These are phyloP conservation scores for Agonopterix arenella DNA, from an alignment of 2,888 invertebrate species.

Conservation along the genomic window DNA sequence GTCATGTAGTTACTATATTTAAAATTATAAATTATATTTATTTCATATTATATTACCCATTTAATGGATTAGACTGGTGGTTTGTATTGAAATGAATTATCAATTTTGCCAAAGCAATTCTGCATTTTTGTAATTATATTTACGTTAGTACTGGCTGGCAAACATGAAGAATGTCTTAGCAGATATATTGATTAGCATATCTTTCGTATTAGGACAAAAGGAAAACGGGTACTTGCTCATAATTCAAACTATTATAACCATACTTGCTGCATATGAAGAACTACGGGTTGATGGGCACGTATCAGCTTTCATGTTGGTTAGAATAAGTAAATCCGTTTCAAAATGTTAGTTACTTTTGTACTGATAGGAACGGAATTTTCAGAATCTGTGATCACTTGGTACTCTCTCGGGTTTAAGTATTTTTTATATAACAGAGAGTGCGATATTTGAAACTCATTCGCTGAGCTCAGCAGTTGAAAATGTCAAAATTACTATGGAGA, in stretches of 20 bases:
- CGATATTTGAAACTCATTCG: too few relatives aligned
- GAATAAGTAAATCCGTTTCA: slow-evolving; percentile 59
- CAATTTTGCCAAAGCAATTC: slow-evolving; percentile 61
- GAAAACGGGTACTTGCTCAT: slow-evolving; percentile 57
- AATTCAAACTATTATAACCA: neutral
- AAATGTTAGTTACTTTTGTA: slow-evolving; percentile 59
- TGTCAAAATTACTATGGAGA: too few relatives aligned
- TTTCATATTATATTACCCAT: slow-evolving; percentile 27
- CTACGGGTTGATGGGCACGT: slow-evolving; percentile 43
- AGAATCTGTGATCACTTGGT: slow-evolving; percentile 75
- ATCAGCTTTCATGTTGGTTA: slow-evolving; percentile 42
- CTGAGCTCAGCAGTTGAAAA: too few relatives aligned
- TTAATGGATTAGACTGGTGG: slow-evolving; percentile 19
- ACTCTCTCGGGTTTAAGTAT: slow-evolving; percentile 72
- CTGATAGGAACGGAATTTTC: slow-evolving; percentile 62
- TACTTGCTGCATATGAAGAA: neutral
- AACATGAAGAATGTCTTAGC: slow-evolving; percentile 32
- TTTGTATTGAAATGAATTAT: slow-evolving; percentile 28
- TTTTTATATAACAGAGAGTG: slow-evolving; percentile 55
- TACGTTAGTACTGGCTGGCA: slow-evolving; percentile 50
- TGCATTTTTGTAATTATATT: slow-evolving; percentile 47
- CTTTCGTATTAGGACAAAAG: slow-evolving; percentile 39
- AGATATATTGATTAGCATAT: slow-evolving; percentile 47
- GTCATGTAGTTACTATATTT: slow-evolving; percentile 30
- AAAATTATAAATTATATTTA: slow-evolving; percentile 44